These are phyloP conservation scores for Drosophila quadrilineata DNA, from an alignment of 1,140 invertebrate genomes.

Conservation along the genomic window DNA sequence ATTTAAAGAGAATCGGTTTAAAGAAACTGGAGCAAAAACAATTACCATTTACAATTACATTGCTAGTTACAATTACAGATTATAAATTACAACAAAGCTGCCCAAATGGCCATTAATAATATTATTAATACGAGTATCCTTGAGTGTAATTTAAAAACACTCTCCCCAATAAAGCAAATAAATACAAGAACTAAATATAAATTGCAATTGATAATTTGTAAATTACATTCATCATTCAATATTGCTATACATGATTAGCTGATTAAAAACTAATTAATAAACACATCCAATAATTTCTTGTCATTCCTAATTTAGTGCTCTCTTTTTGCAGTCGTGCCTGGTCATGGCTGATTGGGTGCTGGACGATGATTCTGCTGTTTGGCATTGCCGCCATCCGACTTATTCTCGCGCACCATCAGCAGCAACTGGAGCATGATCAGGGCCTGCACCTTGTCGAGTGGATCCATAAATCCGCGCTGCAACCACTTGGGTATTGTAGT, in stretches of 20 bases:
- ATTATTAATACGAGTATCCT: conserved; percentile 33
- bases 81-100: conserved; percentile 27
- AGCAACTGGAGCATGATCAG: conserved; percentile 87
- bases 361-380: conserved; percentile 59
- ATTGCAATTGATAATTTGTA: conserved; percentile 28
- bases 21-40: conserved; percentile 46
- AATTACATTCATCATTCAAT: conserved; percentile 35
- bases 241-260: conserved; percentile 50
- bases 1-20: conserved; percentile 21
- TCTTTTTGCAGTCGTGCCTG: conserved; percentile 2
- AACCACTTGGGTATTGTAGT: conserved; percentile 99
- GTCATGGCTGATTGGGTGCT: conserved; percentile 47
- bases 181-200: conserved; percentile 12
- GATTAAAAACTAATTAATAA: conserved; percentile 45
- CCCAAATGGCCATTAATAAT: conserved; percentile 21
- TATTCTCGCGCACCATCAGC: conserved; percentile 81
- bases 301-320: conserved; percentile 36
- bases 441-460: conserved; percentile 92
- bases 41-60: conserved; percentile 45
- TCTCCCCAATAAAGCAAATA: conserved; percentile 12
- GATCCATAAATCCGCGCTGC: conserved; percentile 98
- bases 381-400: conserved; percentile 44
- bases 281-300: conserved; percentile 40
- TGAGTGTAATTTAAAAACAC: conserved; percentile 17
- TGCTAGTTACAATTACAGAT: conserved; percentile 59